phyloP scores from a whole-genome alignment of 2,888 invertebrate species.

The Nemapogon koenigi region DNA sequence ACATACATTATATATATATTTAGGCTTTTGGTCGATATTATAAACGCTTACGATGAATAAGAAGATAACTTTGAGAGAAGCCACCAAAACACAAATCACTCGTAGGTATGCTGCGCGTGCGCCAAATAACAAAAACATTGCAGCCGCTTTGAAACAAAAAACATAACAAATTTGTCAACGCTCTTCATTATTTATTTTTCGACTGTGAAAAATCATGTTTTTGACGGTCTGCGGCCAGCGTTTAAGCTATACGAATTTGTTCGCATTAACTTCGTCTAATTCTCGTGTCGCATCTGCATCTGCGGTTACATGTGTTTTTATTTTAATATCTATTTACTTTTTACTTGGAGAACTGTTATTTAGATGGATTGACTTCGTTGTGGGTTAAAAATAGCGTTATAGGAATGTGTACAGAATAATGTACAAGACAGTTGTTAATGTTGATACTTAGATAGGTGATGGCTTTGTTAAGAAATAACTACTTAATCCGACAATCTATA shows the following conservation, averaged over 20 bases:
- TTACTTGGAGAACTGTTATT: slow-evolving; percentile 3
- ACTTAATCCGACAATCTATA: too few relatives aligned
- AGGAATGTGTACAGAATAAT: too few relatives aligned
- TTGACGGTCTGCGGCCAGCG: slow-evolving; percentile 47
- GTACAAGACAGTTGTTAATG: too few relatives aligned
- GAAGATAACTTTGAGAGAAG: too few relatives aligned
- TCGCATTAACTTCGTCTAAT: slow-evolving; percentile 43
- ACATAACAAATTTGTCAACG: slow-evolving; percentile 36
- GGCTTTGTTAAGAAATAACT: too few relatives aligned
- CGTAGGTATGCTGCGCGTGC: not conserved
- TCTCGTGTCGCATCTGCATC: slow-evolving; percentile 15
- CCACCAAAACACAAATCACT: too few relatives aligned
- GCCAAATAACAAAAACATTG: not conserved
- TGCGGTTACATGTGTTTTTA: slow-evolving; percentile 9
- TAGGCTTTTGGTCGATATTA: too few relatives aligned
- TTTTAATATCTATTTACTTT: slow-evolving; percentile 6
- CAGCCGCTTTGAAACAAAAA: slow-evolving; percentile 15
- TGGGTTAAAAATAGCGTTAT: too few relatives aligned
- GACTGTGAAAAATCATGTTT: slow-evolving; percentile 58
- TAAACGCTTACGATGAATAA: too few relatives aligned
- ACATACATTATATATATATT: not conserved
- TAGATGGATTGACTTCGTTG: not conserved
- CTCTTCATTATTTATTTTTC: slow-evolving; percentile 48
- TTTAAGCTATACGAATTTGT: slow-evolving; percentile 57
- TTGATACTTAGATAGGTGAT: too few relatives aligned